Evolutionary conservation across 2,797 vertebrate genomes (phyloP).

Genomic region (Cuniculus paca): DNA sequence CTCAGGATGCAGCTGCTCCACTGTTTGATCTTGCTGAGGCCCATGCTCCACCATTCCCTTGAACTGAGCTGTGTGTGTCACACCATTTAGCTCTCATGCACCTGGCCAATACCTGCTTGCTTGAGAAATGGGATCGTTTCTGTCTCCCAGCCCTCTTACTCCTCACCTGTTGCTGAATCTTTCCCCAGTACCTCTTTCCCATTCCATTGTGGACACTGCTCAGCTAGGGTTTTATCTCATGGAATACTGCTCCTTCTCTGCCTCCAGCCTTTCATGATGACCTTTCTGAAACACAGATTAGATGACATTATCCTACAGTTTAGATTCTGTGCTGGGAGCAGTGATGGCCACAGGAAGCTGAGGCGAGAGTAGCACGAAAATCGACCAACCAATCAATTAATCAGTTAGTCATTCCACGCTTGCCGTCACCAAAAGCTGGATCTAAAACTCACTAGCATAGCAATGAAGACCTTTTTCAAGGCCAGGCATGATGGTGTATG

Average conservation of each 20-base stretch:
- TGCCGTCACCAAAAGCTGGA: neutral
- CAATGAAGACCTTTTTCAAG: neutral
- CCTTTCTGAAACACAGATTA: neutral
- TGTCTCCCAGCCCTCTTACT: neutral
- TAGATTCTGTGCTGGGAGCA: neutral
- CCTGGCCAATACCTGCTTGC: neutral
- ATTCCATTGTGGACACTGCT: neutral
- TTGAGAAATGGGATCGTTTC: neutral
- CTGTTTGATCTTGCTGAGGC: neutral
- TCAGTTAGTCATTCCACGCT: neutral
- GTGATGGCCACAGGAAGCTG: neutral
- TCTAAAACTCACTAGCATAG: neutral
- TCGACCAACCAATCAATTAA: neutral
- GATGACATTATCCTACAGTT: neutral
- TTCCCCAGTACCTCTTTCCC: neutral
- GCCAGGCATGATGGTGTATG: neutral
- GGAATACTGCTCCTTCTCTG: neutral
- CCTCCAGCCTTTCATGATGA: neutral
- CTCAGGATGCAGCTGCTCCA: too few relatives aligned
- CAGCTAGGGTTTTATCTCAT: neutral
- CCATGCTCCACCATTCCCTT: neutral
- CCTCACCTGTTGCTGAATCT: neutral
- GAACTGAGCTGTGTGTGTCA: neutral
- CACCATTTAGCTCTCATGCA: neutral
- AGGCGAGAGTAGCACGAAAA: neutral